phyloP scores from a whole-genome alignment of 2,113 vertebrate genomes.

The Elgaria multicarinata region DNA sequence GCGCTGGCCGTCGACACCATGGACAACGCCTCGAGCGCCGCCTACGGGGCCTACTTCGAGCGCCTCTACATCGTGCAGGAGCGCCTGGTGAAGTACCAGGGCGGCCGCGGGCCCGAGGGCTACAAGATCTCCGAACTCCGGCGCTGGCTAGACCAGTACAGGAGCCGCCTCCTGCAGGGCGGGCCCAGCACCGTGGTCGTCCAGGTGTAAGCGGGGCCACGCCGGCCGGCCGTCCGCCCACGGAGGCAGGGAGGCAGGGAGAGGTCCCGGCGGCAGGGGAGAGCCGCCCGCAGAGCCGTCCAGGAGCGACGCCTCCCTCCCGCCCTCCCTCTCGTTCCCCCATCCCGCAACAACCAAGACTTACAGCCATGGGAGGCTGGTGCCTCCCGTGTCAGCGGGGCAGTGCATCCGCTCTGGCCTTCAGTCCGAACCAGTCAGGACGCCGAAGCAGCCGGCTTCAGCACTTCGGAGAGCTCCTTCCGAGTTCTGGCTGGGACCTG shows the following conservation, averaged over 20 bases:
- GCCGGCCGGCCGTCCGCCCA: too few species aligned
- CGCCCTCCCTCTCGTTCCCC: not conserved
- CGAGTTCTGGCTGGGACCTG: too few species aligned
- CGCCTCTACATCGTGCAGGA: constrained; percentile 94
- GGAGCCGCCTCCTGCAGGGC: constrained; percentile 70
- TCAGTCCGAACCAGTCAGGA: too few species aligned
- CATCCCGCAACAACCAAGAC: not conserved
- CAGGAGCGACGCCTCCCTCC: not conserved
- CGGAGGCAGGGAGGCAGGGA: not conserved
- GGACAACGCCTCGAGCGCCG: constrained; percentile 95
- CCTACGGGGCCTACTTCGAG: constrained; percentile 99
- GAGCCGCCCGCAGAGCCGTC: not conserved
- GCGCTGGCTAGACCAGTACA: constrained; percentile 92
- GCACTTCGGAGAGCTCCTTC: too few species aligned
- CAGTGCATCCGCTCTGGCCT: too few species aligned
- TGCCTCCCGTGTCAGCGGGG: too few species aligned
- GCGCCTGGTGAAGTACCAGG: constrained; percentile 92
- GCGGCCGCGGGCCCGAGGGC: constrained; percentile 93
- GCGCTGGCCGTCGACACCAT: constrained; percentile 94
- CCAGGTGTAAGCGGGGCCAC: constrained; percentile 79
- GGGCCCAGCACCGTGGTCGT: constrained; percentile 78
- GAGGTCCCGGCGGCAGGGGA: constrained; percentile 2
- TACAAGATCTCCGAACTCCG: constrained; percentile 95
- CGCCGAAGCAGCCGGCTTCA: too few species aligned
- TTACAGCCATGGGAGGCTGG: too few species aligned